A percentile compares a stretch with the other conserved stretches of the same genome.
Evolutionary conservation across 1,140 invertebrate species (phyloP).

Genomic region (Prorops nasuta): DNA sequence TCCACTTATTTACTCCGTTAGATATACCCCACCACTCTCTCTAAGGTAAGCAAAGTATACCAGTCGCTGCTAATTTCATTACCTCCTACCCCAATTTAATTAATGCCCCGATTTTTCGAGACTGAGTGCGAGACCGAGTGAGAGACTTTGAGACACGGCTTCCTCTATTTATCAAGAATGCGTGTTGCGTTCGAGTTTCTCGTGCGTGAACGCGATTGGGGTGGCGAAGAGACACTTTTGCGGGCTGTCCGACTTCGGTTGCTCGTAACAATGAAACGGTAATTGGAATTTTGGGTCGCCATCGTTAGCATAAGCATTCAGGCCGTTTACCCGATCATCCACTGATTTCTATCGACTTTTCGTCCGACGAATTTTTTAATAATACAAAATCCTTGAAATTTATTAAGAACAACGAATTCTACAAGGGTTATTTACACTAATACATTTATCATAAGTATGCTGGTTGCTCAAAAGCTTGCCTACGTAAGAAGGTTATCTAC

Average conservation of each 20-base stretch:
- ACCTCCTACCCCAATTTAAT: too few relatives aligned
- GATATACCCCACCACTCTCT: neutral
- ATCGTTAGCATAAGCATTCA: constrained; percentile 35
- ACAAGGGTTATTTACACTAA: too few relatives aligned
- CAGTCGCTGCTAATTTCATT: too few relatives aligned
- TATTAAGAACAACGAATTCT: too few relatives aligned
- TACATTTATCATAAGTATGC: too few relatives aligned
- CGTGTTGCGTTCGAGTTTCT: constrained; percentile 24
- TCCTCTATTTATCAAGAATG: constrained; percentile 20
- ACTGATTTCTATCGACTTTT: constrained; percentile 6
- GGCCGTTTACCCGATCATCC: constrained; percentile 11
- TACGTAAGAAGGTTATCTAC: too few relatives aligned
- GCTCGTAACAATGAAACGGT: constrained; percentile 23
- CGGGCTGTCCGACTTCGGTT: constrained; percentile 20
- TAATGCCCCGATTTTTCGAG: neutral
- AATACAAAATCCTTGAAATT: too few relatives aligned
- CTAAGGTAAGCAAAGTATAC: too few relatives aligned
- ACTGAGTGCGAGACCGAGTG: neutral
- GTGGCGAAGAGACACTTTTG: constrained; percentile 15
- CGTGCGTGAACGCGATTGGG: constrained; percentile 21
- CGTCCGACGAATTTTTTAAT: too few relatives aligned
- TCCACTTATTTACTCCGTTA: constrained; percentile 33
- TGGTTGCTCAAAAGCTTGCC: too few relatives aligned
- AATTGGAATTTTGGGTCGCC: constrained; percentile 37
- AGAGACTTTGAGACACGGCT: neutral